phyloP scores from a whole-genome alignment of 1,140 invertebrate genomes.

The Neotoxoptera formosana region DNA sequence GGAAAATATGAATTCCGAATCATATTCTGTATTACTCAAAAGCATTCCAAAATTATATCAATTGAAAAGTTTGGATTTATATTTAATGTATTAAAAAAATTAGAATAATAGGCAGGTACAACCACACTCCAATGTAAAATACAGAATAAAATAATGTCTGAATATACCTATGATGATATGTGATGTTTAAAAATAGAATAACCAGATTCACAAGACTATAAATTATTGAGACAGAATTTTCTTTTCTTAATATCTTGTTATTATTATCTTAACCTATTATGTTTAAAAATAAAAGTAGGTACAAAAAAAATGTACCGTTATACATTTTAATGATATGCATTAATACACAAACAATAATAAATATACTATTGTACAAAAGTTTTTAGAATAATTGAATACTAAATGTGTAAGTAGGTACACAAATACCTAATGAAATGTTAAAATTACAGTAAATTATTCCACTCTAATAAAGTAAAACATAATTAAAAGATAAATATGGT shows the following conservation, averaged over 20 bases:
- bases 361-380: no score
- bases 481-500: neutral
- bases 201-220: neutral
- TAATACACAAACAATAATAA: neutral
- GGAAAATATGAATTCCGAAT: no score
- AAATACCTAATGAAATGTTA: neutral
- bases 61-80: neutral
- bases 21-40: no score
- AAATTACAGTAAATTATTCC: neutral
- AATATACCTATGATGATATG: no score
- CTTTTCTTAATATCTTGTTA: no score
- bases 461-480: neutral
- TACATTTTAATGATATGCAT: neutral
- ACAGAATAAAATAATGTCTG: no score
- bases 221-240: neutral
- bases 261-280: no score
- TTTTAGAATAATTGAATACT: neutral
- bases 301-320: neutral
- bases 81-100: neutral
- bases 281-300: neutral
- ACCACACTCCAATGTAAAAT: no score
- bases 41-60: no score
- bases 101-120: no score
- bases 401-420: neutral
- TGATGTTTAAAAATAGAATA: neutral